Evolutionary conservation across 1,140 invertebrate genomes (phyloP).

Genomic region (Drosophila ogumai): DNA sequence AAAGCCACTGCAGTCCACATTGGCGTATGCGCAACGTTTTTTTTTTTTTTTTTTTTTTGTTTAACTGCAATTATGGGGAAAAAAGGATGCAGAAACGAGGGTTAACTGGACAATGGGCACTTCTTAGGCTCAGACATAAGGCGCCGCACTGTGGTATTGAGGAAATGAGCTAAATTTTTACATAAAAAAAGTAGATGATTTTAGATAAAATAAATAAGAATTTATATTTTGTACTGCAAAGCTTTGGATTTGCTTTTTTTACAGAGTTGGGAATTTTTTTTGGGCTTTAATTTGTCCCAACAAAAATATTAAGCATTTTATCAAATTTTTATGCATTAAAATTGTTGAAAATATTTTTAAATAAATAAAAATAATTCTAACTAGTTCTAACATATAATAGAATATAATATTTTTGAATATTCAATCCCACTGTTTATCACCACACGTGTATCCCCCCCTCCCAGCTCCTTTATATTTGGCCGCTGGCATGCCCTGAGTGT

Average conservation of each 20-base stretch:
- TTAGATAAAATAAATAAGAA: neutral
- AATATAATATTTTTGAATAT: no score
- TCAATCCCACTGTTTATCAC: constrained; percentile 31
- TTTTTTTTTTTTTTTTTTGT: constrained; percentile 32
- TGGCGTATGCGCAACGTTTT: constrained; percentile 68
- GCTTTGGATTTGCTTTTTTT: no score
- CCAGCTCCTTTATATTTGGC: constrained; percentile 50
- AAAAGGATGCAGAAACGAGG: neutral
- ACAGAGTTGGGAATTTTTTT: no score
- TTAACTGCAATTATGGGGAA: constrained; percentile 61
- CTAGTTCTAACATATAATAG: no score
- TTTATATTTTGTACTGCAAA: no score
- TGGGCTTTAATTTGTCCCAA: no score
- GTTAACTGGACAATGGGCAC: constrained; percentile 3
- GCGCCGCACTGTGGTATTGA: constrained; percentile 51
- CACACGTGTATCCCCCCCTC: constrained; percentile 48
- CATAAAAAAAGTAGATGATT: neutral
- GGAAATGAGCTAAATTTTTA: neutral
- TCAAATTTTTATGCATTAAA: no score
- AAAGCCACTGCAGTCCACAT: constrained; percentile 54
- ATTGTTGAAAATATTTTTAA: no score
- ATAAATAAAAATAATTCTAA: no score
- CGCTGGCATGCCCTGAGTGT: constrained; percentile 33
- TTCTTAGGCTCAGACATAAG: constrained; percentile 46
- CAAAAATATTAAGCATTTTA: no score